Evolutionary conservation across 2,888 invertebrate species (phyloP).

Genomic region (Tyria jacobaeae): DNA sequence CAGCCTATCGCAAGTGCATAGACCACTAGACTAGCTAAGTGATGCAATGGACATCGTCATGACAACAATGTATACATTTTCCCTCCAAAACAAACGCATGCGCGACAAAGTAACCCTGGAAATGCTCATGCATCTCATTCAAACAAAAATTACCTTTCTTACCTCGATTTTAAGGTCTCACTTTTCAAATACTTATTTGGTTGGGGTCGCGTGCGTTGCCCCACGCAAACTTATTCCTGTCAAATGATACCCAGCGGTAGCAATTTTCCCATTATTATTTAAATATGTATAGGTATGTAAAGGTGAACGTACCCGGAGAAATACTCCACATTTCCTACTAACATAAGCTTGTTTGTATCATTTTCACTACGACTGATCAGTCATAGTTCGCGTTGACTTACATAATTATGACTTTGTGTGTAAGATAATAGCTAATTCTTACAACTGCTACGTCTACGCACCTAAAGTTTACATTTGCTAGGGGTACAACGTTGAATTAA

Average conservation of each 20-base stretch:
- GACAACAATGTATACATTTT: slow-evolving; percentile 78
- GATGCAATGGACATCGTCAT: slow-evolving; percentile 69
- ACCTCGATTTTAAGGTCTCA: slow-evolving; percentile 28
- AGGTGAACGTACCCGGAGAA: slow-evolving; percentile 54
- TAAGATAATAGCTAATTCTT: slow-evolving; percentile 29
- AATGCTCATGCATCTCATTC: slow-evolving; percentile 19
- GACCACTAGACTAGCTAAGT: slow-evolving; percentile 52
- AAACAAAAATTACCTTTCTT: slow-evolving; percentile 53
- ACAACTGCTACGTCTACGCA: slow-evolving; percentile 16
- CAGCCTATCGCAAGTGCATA: slow-evolving; percentile 52
- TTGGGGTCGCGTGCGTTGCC: slow-evolving; percentile 69
- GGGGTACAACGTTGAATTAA: slow-evolving; percentile 19
- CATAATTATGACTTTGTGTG: slow-evolving; percentile 43
- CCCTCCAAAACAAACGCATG: slow-evolving; percentile 84
- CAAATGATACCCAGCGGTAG: slow-evolving; percentile 73
- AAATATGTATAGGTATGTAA: slow-evolving; percentile 55
- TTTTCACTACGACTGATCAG: slow-evolving; percentile 55
- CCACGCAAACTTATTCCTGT: slow-evolving; percentile 64
- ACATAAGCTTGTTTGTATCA: slow-evolving; percentile 59
- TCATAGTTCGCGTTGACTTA: slow-evolving; percentile 31
- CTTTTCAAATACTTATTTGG: slow-evolving; percentile 22
- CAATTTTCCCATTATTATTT: slow-evolving; percentile 79
- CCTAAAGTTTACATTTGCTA: slow-evolving; percentile 13
- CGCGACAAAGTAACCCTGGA: slow-evolving; percentile 57
- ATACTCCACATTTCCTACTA: slow-evolving; percentile 68